Evolutionary conservation across 92 coral and sea anemone genomes (phyloP), one percentile per base, ranked within the genome.

Genomic region (Anthopleura xanthogrammica): DNA sequence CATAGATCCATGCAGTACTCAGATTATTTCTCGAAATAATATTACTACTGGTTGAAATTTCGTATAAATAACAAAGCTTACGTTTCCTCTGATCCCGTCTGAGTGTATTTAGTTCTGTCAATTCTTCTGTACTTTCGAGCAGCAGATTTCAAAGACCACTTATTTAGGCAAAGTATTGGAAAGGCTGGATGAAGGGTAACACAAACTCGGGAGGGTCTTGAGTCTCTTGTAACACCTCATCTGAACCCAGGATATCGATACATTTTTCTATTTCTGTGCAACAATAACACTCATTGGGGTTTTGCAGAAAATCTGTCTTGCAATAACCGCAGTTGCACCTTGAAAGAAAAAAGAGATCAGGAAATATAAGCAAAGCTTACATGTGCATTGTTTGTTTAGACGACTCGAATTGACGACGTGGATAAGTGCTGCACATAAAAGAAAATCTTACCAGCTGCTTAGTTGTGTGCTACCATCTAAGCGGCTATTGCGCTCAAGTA

Each of bases 121-220:
- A 80, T 81, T 54, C 82, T 80, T 60, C 76, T 80, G 62, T 80
- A 86, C 70, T 86, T 81, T 41, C 29, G 65, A 12, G 89, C 89
- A 12, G 89, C 80, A 22, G 60, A 62, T 1, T 60, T 70, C 36
- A 86, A 57, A 3, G 89, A 87, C 90, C 90, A 76, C 39, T 77
- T 29, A 42, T 82, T 65, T 36, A 86, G 60, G 41, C 90, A 86
- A 50, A 87, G 82, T 48, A 71, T 36, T 20, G 48, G 46, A 66
- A 87, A 87, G 24, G 79, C 90, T 12, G 90, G 90, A 41, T 87
- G 90, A 16, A 65, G 36, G 3, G 77, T 87, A 16, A 87, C 48
- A 66, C 90, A 87, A 40, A 41, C 23, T 62, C n/a, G n/a, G 90
- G 90, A 9, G 76, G 41, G 17, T 81, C 23, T 65, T 76, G 66